Conservation (phyloP, 2,113 vertebrate species). For the Daphoenositta chrysoptera region DNA sequence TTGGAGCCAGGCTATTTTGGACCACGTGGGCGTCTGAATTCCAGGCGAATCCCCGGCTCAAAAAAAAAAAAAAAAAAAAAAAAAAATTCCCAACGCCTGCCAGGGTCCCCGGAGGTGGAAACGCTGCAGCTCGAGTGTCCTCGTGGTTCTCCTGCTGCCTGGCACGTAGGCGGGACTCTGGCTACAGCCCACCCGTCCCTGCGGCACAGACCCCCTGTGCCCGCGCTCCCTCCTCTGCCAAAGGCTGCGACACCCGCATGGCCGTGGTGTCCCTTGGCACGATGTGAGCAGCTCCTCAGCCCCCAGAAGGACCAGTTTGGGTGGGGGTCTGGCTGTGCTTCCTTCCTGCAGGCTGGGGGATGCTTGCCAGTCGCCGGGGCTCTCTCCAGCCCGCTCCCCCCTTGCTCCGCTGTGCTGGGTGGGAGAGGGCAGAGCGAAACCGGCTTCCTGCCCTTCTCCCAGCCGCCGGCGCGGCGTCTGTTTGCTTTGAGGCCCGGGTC, state of each 20-base stretch:
- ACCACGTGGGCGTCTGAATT: conserved; percentile 63
- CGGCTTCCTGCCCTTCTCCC: conserved; percentile 15
- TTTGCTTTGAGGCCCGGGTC: conserved; percentile 59
- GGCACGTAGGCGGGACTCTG: not conserved
- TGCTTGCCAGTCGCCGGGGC: rapidly evolving
- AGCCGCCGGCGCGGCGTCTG: not conserved
- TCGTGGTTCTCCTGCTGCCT: not conserved
- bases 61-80: not conserved
- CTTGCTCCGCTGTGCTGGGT: rapidly evolving
- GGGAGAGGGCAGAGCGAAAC: not conserved
- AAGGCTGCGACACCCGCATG: rapidly evolving
- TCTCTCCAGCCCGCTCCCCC: rapidly evolving
- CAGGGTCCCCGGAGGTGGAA: conserved; percentile 11
- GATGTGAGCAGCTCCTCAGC: rapidly evolving
- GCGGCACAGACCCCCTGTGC: rapidly evolving
- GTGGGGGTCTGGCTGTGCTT: not conserved
- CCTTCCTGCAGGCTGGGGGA: not conserved
- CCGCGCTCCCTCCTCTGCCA: not conserved
- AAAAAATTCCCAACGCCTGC: not conserved
- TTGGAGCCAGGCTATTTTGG: conserved; percentile 57
- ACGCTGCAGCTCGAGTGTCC: not conserved
- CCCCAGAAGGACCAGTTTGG: not conserved
- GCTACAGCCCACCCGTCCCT: not conserved
- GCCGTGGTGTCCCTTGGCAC: not conserved
- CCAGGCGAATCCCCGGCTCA: conserved; percentile 42